Evolutionary conservation across 2,888 invertebrate species (phyloP).

Genomic region (Aromia moschata): DNA sequence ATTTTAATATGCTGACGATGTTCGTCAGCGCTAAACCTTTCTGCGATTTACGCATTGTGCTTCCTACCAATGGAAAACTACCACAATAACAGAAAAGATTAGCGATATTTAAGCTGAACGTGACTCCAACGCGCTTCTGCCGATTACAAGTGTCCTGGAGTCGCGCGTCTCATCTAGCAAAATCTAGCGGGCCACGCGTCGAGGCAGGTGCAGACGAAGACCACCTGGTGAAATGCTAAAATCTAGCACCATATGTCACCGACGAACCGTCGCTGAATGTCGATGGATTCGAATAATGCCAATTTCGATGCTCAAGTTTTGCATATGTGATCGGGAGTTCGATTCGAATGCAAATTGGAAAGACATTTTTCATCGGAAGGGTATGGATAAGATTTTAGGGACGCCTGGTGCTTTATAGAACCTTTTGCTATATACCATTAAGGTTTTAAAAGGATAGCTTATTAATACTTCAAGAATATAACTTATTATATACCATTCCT

Average conservation of each 20-base stretch:
- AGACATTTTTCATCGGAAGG: too few relatives aligned
- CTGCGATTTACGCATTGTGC: too few relatives aligned
- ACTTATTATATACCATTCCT: too few relatives aligned
- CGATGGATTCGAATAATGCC: constrained; percentile 28
- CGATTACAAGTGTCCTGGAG: constrained; percentile 34
- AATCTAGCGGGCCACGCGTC: constrained; percentile 45
- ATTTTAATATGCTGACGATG: too few relatives aligned
- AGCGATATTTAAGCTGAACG: constrained; percentile 25
- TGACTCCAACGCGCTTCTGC: constrained; percentile 31
- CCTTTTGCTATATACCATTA: too few relatives aligned
- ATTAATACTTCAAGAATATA: too few relatives aligned
- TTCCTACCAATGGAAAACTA: too few relatives aligned
- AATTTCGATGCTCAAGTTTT: neutral
- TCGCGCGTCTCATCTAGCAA: constrained; percentile 30
- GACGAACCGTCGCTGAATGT: constrained; percentile 38
- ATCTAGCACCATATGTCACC: constrained; percentile 42
- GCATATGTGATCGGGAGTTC: neutral
- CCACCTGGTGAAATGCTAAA: constrained; percentile 43
- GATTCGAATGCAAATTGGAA: too few relatives aligned
- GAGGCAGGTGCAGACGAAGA: constrained; percentile 40
- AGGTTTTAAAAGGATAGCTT: too few relatives aligned
- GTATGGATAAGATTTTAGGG: too few relatives aligned
- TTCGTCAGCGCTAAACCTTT: too few relatives aligned
- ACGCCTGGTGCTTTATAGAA: too few relatives aligned
- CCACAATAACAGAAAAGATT: constrained; percentile 19